These are phyloP conservation scores for Acrocephalus kingi DNA, from an alignment of 2,113 vertebrate species.

Conservation along the genomic window DNA sequence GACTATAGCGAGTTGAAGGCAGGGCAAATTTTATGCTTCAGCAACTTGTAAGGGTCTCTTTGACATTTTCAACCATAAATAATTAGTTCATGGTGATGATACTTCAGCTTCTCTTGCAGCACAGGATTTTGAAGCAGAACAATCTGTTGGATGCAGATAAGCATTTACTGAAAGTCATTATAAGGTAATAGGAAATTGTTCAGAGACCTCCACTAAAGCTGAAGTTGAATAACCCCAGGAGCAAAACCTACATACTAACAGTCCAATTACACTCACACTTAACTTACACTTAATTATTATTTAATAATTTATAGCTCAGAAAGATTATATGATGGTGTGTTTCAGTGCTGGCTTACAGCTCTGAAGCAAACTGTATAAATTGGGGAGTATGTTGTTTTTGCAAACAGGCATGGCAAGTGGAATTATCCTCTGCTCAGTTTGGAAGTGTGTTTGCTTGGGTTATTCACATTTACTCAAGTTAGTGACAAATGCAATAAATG, in stretches of 20 bases:
- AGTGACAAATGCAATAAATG: background rate
- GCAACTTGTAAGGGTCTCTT: constrained; percentile 7
- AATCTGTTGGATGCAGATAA: constrained; percentile 63
- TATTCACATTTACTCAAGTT: background rate
- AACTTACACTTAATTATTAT: background rate
- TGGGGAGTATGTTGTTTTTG: background rate
- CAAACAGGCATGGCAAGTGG: background rate
- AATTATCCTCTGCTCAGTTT: background rate
- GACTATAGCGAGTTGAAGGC: background rate
- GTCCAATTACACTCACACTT: background rate
- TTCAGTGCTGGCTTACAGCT: background rate
- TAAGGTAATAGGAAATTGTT: constrained; percentile 36
- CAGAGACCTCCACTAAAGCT: background rate
- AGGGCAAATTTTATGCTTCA: constrained; percentile 53
- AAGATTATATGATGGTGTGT: background rate
- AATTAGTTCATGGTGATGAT: constrained; percentile 27
- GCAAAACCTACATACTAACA: background rate
- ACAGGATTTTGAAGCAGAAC: background rate
- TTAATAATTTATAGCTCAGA: constrained; percentile 27
- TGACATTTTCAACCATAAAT: constrained; percentile 22
- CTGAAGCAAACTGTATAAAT: background rate
- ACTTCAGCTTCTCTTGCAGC: background rate
- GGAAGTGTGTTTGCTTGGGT: background rate
- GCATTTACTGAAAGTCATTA: constrained; percentile 30
- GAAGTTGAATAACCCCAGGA: background rate